Evolutionary conservation across 2,113 vertebrate genomes (phyloP).

Genomic region (Pandion haliaetus): DNA sequence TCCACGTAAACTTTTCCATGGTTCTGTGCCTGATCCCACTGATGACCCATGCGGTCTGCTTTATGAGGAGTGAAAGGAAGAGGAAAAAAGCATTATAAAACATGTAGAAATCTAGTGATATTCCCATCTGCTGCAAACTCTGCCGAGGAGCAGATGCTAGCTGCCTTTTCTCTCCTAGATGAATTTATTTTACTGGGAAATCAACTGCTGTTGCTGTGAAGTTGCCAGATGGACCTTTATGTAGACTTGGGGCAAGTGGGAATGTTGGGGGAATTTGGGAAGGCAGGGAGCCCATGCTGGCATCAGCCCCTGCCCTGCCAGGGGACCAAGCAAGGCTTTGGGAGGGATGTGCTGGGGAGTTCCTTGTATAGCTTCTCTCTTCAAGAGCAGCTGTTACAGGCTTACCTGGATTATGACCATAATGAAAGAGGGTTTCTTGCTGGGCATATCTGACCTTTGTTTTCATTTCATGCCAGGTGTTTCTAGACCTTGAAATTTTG

Average conservation of each 20-base stretch:
- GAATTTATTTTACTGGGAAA: slow-evolving; percentile 3
- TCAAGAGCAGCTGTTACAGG: not conserved
- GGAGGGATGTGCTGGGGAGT: not conserved
- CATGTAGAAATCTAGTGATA: not conserved
- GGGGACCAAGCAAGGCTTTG: not conserved
- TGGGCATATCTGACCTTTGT: not conserved
- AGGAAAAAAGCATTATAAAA: not conserved
- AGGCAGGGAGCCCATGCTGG: not conserved
- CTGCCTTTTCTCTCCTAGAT: not conserved
- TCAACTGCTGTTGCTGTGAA: not conserved
- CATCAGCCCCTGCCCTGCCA: not conserved
- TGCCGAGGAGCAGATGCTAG: not conserved
- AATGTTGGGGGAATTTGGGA: not conserved
- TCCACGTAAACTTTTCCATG: not conserved
- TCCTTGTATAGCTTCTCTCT: not conserved
- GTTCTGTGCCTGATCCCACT: not conserved
- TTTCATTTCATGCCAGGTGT: not conserved
- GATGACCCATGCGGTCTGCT: not conserved
- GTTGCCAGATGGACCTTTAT: not conserved
- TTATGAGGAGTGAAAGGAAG: not conserved
- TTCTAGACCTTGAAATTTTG: not conserved
- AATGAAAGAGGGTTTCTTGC: not conserved
- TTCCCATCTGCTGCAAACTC: not conserved
- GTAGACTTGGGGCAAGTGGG: not conserved
- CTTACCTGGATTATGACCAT: not conserved